These are phyloP conservation scores for Chitala chitala DNA, from an alignment of 2,113 vertebrate species.

Conservation along the genomic window DNA sequence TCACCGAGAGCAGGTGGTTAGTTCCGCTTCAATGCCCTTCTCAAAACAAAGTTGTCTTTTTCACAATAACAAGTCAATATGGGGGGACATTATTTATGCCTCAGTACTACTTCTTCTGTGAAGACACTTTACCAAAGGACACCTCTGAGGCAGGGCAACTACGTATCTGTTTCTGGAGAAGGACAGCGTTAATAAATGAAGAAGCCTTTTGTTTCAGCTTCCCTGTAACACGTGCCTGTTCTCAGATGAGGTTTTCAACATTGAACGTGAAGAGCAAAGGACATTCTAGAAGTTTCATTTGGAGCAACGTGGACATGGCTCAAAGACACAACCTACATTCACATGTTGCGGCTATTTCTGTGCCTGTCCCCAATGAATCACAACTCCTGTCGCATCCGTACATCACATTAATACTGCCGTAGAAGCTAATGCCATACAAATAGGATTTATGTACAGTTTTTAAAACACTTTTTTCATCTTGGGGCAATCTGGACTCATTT, in stretches of 20 bases:
- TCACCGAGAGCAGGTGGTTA: constrained; percentile 8
- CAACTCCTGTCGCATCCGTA: no score
- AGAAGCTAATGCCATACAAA: no score
- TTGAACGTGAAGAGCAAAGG: no score
- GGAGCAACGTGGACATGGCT: neutral
- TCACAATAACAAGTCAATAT: constrained; percentile 14
- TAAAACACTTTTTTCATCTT: no score
- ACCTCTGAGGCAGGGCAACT: neutral
- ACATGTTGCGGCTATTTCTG: no score
- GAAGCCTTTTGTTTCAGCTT: neutral
- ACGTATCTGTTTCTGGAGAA: neutral
- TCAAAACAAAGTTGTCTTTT: neutral
- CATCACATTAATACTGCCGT: no score
- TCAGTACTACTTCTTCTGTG: neutral
- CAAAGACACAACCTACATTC: neutral
- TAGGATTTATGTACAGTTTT: no score
- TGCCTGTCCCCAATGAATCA: no score
- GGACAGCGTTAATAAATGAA: neutral
- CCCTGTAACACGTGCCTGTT: no score
- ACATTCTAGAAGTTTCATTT: neutral
- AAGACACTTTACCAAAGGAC: neutral
- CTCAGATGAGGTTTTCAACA: neutral
- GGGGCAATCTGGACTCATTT: no score
- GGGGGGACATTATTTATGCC: constrained; percentile 7
- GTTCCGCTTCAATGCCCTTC: neutral